A percentile compares a stretch with the other conserved stretches of the same genome.
Evolutionary conservation across 2,797 vertebrate genomes (phyloP).

Genomic region (Hybognathus amarus): DNA sequence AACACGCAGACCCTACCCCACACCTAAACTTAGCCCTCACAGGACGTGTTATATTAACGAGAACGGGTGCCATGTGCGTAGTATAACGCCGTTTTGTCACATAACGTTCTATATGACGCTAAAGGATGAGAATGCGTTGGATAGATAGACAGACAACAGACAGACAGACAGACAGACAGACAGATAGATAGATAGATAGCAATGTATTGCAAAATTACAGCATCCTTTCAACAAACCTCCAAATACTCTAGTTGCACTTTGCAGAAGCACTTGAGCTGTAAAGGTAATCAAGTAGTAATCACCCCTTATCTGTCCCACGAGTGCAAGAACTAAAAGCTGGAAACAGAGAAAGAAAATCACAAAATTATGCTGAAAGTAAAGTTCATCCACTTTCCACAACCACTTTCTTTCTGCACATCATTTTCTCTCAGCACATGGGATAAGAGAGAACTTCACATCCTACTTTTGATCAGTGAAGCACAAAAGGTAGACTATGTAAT

Average conservation of each 20-base stretch:
- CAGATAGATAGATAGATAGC: background rate
- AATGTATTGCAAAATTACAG: background rate
- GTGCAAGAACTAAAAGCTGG: conserved; percentile 1
- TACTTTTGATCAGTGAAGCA: background rate
- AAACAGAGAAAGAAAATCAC: background rate
- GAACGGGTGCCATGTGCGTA: no score
- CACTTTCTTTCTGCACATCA: background rate
- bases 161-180: background rate
- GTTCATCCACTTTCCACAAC: background rate
- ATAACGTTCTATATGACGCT: no score
- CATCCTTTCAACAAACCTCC: background rate
- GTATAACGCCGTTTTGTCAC: no score
- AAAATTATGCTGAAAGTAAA: background rate
- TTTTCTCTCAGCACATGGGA: background rate
- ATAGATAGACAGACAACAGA: background rate
- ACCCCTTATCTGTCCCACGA: background rate
- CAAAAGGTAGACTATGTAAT: background rate
- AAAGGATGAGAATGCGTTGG: no score
- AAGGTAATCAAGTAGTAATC: conserved; percentile 8
- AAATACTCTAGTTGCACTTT: background rate
- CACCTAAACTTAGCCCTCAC: no score
- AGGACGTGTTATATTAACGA: no score
- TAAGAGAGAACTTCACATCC: background rate
- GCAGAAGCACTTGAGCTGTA: background rate
- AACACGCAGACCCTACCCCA: no score